Evolutionary conservation across 64 coral and sea anemone genomes (phyloP).

Genomic region (Actinia equina): DNA sequence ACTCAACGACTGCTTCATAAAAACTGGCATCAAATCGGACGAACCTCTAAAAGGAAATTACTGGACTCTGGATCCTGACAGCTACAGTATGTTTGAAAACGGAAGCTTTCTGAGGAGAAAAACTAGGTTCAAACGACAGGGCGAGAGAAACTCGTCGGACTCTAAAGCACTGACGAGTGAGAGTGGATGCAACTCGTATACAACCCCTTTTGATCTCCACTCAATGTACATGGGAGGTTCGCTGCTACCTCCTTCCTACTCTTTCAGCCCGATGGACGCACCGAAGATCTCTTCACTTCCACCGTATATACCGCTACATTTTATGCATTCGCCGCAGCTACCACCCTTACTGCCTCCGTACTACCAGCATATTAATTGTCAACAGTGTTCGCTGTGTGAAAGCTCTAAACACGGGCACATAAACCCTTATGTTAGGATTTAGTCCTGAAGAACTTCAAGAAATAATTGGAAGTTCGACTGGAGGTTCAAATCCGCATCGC

Average conservation of each 20-base stretch:
- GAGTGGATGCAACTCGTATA: slow-evolving; percentile 41
- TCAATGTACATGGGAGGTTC: slow-evolving; percentile 43
- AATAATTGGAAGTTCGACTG: background rate
- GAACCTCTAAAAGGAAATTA: slow-evolving; percentile 98
- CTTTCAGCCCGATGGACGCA: slow-evolving; percentile 67
- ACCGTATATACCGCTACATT: slow-evolving; percentile 79
- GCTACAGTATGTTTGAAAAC: slow-evolving; percentile 99
- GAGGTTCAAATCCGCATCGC: background rate
- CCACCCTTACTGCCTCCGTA: slow-evolving; percentile 59
- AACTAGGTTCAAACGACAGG: slow-evolving; percentile 93
- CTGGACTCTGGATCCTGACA: slow-evolving; percentile 96
- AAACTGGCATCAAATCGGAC: slow-evolving; percentile 97
- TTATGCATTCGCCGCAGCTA: slow-evolving; percentile 66
- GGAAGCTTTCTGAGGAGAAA: slow-evolving; percentile 96
- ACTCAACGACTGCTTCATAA: slow-evolving; percentile 96
- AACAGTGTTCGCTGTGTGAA: slow-evolving; percentile 81
- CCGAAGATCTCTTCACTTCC: slow-evolving; percentile 64
- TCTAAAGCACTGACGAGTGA: slow-evolving; percentile 45
- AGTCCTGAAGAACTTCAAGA: background rate
- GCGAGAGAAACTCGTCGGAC: slow-evolving; percentile 49
- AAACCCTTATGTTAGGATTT: slow-evolving; percentile 80
- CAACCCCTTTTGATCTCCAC: slow-evolving; percentile 62
- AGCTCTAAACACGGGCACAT: slow-evolving; percentile 55
- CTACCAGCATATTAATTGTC: slow-evolving; percentile 83
- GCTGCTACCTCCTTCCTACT: slow-evolving; percentile 54